Percentiles rank a stretch among this genome's conserved stretches.
phyloP scores from a whole-genome alignment of 2,888 invertebrate species.

The Tiliacea aurago region DNA sequence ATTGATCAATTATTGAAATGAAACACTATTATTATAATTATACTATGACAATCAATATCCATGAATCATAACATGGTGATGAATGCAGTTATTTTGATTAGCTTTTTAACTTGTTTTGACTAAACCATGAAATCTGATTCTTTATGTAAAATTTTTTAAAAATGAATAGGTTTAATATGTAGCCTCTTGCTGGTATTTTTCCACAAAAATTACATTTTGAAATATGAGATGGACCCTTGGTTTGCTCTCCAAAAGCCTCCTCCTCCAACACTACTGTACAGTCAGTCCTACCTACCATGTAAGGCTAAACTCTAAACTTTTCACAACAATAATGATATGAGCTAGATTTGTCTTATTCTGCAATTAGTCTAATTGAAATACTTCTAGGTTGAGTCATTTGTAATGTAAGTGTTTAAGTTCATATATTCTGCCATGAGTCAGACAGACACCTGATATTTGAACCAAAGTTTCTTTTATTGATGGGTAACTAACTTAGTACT shows the following conservation, averaged over 20 bases:
- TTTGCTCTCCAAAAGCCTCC: no score
- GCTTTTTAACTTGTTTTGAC: not conserved
- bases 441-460: conserved; percentile 12
- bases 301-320: not conserved
- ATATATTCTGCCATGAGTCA: conserved; percentile 40
- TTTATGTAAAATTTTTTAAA: not conserved
- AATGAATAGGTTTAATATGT: not conserved
- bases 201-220: not conserved
- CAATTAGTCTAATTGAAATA: conserved; percentile 3
- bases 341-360: not conserved
- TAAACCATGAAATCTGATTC: not conserved
- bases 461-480: conserved; percentile 14
- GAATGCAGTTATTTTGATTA: conserved; percentile 12
- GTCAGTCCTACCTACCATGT: no score
- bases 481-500: not conserved
- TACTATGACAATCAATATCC: no score
- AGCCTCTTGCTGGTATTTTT: not conserved
- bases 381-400: conserved; percentile 26
- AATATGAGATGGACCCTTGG: not conserved
- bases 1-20: not conserved
- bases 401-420: not conserved
- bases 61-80: no score
- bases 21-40: no score
- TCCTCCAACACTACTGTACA: no score
- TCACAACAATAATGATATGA: not conserved